Evolutionary conservation across 23 tunicate genomes (phyloP), one percentile per base, ranked within the genome.

Genomic region (Halocynthia aurantium): DNA sequence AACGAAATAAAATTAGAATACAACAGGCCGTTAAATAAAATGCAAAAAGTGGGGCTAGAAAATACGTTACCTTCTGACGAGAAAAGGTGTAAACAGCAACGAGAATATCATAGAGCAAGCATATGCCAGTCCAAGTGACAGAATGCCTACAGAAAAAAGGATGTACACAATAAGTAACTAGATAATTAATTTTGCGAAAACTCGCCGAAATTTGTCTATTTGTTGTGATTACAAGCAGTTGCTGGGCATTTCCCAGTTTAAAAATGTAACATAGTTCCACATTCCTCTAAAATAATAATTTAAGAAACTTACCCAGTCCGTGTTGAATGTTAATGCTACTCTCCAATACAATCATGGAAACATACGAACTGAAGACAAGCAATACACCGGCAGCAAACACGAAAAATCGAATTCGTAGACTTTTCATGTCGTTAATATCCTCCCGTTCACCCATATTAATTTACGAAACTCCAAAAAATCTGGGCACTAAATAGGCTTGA

Each of bases 281-380:
- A 31, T 1, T 31, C 44, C 44, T 31, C 44, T 31, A 31, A 31
- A 31, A 31, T 31, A 31, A 31, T 31, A 31, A 31, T 31, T 58
- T 13, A 5, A 58, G 15, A n/a, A 58, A 58, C 70, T 10, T 11
- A 65, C 70, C 70, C 31, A 65, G 19, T 65, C 70, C 70, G n/a
- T 15, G 49, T 65, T 65, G n/a, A 65, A 65, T 49, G 31, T 65
- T 65, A 49, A 65, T 65, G 19, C 70, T 65, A 15, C 70, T 65
- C 19, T 65, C 49, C 19, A 65, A 65, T 20, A 65, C 70, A 65
- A 65, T 15, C 70, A 65, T 65, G 10, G 70, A 40, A 10, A 65
- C 70, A 65, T 65, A 65, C 9, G 70, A 49, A 65, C 70, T 65
- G 70, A 65, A 65, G 19, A 65, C 70, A 40, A 65, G 19, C 70